Conservation (phyloP, 2,888 invertebrate species). For the Endomychus coccineus region DNA sequence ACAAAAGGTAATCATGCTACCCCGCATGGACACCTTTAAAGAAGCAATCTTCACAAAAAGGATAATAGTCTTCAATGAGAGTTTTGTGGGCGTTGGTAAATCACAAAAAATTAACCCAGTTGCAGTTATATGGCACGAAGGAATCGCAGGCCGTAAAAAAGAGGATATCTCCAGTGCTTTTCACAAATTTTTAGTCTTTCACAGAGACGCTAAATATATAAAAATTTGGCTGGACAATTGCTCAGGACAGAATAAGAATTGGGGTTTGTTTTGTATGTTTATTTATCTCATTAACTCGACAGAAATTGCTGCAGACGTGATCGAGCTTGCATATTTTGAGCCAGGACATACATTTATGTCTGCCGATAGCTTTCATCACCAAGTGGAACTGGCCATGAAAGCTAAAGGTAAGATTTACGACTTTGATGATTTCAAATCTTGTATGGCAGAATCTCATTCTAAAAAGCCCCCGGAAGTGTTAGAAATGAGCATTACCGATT, state of each 20-base stretch:
- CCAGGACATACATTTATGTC: slow-evolving; percentile 23
- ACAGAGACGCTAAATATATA: slow-evolving; percentile 15
- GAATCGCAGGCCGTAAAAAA: slow-evolving; percentile 30
- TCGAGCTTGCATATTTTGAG: slow-evolving; percentile 20
- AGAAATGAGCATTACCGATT: slow-evolving; percentile 15
- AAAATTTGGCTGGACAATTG: slow-evolving; percentile 22
- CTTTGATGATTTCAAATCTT: slow-evolving; percentile 15
- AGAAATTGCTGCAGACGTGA: slow-evolving; percentile 10
- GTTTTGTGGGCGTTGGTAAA: slow-evolving; percentile 25
- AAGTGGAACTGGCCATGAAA: slow-evolving; percentile 18
- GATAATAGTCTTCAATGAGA: slow-evolving; percentile 23
- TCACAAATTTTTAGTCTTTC: slow-evolving; percentile 14
- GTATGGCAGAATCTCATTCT: slow-evolving; percentile 15
- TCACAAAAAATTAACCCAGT: slow-evolving; percentile 12
- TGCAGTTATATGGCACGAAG: slow-evolving; percentile 30
- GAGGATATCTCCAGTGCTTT: slow-evolving; percentile 24
- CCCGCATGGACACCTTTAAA: slow-evolving; percentile 22
- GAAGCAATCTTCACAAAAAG: slow-evolving; percentile 20
- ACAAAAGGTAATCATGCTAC: slow-evolving; percentile 20
- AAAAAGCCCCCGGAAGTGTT: slow-evolving; percentile 16
- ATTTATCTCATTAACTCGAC: slow-evolving; percentile 18
- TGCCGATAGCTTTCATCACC: slow-evolving; percentile 20
- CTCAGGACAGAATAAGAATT: slow-evolving; percentile 21
- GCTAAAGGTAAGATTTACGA: slow-evolving; percentile 17
- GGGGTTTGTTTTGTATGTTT: slow-evolving; percentile 18